Base-by-base conservation (phyloP, 1,140 invertebrate species). In the Calosoma granatense region DNA sequence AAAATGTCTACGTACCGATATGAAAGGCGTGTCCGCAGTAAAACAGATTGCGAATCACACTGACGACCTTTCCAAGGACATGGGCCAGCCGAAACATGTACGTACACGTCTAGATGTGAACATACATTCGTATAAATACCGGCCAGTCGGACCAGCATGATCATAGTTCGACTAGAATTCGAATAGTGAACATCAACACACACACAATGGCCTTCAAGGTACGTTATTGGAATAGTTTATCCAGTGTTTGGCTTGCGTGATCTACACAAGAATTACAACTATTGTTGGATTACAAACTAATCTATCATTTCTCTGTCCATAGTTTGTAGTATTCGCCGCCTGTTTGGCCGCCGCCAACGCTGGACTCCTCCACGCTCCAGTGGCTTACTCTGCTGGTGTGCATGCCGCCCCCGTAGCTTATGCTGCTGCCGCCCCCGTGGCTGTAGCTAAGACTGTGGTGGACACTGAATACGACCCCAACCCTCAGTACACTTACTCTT, bases 401-500 rank as follows among this genome's bases (percentile, higher is more conserved):
- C 6, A 9, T n/a, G 26, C 26, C 26, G 26, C 26, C n/a, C 26
- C 26, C 9, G 69, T 74, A 0, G 64, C 65, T 41, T 63, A 65
- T 55, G 63, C 61, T 19, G 64, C 67, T 9, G 36, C 60, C 2
- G 65, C 59, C 14, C 63, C 73, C 3, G 73, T 73, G 51, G 74
- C 76, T 54, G 74, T 73, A 56, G 74, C 72, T 19, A 64, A 59
- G 55, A 47, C 41, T 47, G 22, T 65, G 22, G 70, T 56, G 2
- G 70, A 72, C 20, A 73, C 75, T 3, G 73, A 74, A 23, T 79
- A 77, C 59, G 76, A 80, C 62, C 72, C 74, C 4, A 71, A 76
- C 57, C 78, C 77, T n/a, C 76, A 78, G 65, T 79, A 78, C 65
- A 73, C 70, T 52, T 81, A 74, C 64, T 76, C 76, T 20, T 81